Evolutionary conservation across 2,113 vertebrate species (phyloP).

Genomic region (Euleptes europaea): DNA sequence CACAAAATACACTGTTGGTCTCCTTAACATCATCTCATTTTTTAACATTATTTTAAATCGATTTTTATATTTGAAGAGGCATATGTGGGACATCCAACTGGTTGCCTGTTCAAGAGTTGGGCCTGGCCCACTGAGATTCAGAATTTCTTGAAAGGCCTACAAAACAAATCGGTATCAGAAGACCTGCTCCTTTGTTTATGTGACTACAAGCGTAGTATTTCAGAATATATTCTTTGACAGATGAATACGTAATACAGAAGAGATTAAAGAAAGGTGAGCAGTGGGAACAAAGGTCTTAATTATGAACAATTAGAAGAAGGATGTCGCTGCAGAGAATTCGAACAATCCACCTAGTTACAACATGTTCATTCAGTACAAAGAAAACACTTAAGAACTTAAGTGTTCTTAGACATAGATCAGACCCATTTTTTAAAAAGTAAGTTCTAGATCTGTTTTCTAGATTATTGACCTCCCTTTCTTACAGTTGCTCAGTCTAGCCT

Average conservation of each 20-base stretch:
- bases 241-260: background rate
- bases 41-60: no score
- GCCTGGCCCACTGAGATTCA: background rate
- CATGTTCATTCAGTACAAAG: background rate
- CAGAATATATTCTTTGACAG: background rate
- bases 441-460: background rate
- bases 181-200: background rate
- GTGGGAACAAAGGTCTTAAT: background rate
- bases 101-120: background rate
- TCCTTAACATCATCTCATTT: no score
- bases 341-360: background rate
- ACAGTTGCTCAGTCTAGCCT: background rate
- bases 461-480: background rate
- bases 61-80: background rate
- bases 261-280: background rate
- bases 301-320: background rate
- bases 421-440: no score
- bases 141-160: background rate
- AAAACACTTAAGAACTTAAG: background rate
- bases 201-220: background rate
- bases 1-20: no score
- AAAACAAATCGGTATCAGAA: background rate
- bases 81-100: background rate
- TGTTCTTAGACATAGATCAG: background rate
- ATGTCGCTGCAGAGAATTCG: background rate